Evolutionary conservation across 1,140 invertebrate genomes (phyloP).

Genomic region (Ceratoteleas bidentatus): DNA sequence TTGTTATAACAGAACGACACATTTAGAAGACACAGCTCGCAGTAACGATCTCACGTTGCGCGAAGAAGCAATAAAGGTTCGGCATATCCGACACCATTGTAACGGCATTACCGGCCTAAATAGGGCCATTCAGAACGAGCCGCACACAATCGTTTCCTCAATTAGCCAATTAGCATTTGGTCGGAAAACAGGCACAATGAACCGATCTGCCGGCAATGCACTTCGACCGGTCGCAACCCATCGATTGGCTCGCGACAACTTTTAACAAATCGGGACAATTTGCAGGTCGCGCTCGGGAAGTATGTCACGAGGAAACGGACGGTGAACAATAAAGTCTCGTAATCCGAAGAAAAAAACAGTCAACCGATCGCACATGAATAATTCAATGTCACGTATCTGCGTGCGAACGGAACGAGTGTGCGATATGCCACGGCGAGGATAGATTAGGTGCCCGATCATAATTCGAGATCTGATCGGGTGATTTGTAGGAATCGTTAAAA

Average conservation of each 20-base stretch:
- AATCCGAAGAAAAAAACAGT: conserved; percentile 25
- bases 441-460: neutral
- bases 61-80: conserved; percentile 28
- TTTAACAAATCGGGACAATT: conserved; percentile 10
- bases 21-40: conserved; percentile 22
- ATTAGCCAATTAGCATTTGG: conserved; percentile 50
- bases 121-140: conserved; percentile 37
- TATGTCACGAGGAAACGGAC: conserved; percentile 8
- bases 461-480: too few species aligned
- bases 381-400: conserved; percentile 39
- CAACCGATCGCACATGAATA: conserved; percentile 28
- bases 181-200: conserved; percentile 41
- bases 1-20: conserved; percentile 25
- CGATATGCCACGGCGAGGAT: neutral
- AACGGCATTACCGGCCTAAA: conserved; percentile 24
- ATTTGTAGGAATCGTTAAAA: too few species aligned
- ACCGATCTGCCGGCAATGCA: conserved; percentile 44
- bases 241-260: neutral
- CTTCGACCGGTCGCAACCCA: neutral
- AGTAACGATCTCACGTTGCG: conserved; percentile 27
- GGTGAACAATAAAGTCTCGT: conserved; percentile 24
- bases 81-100: conserved; percentile 38
- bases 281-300: neutral
- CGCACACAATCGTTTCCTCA: conserved; percentile 43
- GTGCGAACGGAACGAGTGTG: neutral